phyloP scores from a whole-genome alignment of 2,797 vertebrate genomes.

The Gymnoscopelus microlampas region DNA sequence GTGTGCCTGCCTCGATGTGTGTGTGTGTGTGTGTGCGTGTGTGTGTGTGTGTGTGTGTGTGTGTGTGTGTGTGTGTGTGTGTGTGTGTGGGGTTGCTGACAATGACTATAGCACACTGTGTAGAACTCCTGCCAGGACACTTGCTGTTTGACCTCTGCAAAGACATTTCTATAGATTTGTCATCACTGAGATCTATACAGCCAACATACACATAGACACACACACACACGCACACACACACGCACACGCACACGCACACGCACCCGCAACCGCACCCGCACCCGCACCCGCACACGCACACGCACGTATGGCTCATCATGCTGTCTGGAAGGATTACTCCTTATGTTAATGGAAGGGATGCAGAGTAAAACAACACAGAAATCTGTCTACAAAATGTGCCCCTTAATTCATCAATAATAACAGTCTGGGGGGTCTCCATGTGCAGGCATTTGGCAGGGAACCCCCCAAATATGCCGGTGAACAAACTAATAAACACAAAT shows the following conservation, averaged over 20 bases:
- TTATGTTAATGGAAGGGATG: too few species aligned
- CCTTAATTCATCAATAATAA: too few species aligned
- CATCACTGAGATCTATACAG: constrained; percentile 2
- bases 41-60: constrained; percentile 1
- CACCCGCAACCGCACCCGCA: background rate
- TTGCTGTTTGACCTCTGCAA: constrained; percentile 74
- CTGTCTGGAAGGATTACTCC: too few species aligned
- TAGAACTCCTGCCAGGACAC: constrained; percentile 51
- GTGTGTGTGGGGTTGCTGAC: constrained; percentile 40
- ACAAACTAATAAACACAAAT: constrained; percentile 1
- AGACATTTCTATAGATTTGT: constrained; percentile 74
- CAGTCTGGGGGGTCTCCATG: too few species aligned
- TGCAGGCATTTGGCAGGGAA: too few species aligned
- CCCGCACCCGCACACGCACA: background rate
- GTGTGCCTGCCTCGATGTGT: too few species aligned
- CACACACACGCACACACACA: constrained; percentile 15
- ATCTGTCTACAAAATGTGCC: too few species aligned
- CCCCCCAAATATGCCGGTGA: too few species aligned
- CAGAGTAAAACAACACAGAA: too few species aligned
- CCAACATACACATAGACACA: constrained; percentile 18
- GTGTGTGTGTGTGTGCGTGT: background rate
- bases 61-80: constrained; percentile 14
- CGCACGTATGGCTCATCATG: too few species aligned
- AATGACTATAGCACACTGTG: constrained; percentile 69
- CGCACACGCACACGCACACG: background rate